Conservation (phyloP, 2,113 vertebrate species). For the Montifringilla adamsi region DNA sequence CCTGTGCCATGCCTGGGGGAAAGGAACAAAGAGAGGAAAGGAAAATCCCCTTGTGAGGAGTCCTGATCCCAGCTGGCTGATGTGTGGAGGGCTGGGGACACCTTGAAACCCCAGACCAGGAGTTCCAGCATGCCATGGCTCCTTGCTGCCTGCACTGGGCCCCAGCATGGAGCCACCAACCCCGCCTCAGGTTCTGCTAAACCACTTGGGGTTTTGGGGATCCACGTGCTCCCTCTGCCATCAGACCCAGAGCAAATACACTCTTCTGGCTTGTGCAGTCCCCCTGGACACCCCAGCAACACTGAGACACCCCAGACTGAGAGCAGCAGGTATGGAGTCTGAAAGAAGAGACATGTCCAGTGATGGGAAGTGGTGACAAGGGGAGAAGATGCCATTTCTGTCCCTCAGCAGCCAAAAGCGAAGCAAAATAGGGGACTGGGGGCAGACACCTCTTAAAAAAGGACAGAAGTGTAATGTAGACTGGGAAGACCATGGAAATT, state of each 20-base stretch:
- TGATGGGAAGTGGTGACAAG: neutral
- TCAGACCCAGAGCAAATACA: neutral
- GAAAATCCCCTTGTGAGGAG: rapidly evolving
- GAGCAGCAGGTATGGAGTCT: neutral
- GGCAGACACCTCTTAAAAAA: neutral
- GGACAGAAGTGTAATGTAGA: neutral
- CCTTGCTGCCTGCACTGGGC: neutral
- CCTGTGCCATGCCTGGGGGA: neutral
- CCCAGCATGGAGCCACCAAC: neutral
- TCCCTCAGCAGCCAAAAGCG: neutral
- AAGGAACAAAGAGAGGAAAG: neutral
- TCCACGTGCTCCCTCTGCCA: neutral
- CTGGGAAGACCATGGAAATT: neutral
- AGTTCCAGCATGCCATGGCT: neutral
- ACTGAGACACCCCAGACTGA: rapidly evolving
- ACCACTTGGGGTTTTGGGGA: rapidly evolving
- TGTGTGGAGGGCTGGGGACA: neutral
- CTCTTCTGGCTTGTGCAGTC: neutral
- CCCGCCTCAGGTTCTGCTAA: neutral
- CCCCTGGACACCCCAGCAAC: no score
- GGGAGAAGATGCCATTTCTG: neutral
- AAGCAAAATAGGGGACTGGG: neutral
- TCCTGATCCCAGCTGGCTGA: neutral
- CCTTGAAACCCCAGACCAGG: neutral
- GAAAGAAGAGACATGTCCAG: neutral